These are phyloP conservation scores for Pogoniulus pusillus DNA, from an alignment of 2,797 vertebrate species.

Conservation along the genomic window DNA sequence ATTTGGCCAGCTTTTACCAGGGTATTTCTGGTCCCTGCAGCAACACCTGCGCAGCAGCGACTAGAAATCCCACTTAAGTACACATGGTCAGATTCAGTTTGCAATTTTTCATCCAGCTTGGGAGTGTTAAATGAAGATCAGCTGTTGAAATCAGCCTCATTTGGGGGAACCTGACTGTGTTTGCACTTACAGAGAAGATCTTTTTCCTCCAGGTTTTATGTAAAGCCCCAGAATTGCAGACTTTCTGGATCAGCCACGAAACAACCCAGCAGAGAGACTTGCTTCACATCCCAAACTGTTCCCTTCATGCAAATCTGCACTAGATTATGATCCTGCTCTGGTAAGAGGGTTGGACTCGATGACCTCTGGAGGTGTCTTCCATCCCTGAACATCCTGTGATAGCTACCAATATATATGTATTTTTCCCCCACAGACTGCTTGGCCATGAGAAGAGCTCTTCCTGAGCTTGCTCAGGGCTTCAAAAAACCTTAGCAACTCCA, in stretches of 20 bases:
- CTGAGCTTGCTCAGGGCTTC: neutral
- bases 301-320: slow-evolving; percentile 18
- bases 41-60: slow-evolving; percentile 35
- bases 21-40: neutral
- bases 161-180: neutral
- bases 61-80: neutral
- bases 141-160: neutral
- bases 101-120: slow-evolving; percentile 35
- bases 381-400: too few relatives aligned
- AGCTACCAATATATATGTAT: neutral
- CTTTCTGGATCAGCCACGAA: neutral
- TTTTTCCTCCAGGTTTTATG: slow-evolving; percentile 26
- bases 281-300: slow-evolving; percentile 2
- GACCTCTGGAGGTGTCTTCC: too few relatives aligned
- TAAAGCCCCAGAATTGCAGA: neutral
- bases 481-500: neutral
- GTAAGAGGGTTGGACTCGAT: too few relatives aligned
- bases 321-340: too few relatives aligned
- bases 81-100: neutral
- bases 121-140: slow-evolving; percentile 34
- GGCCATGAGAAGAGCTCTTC: slow-evolving; percentile 1
- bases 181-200: neutral
- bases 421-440: neutral
- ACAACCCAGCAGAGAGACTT: neutral
- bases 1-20: neutral